Evolutionary conservation across 2,113 vertebrate genomes (phyloP).

Genomic region (Hyaena hyaena): DNA sequence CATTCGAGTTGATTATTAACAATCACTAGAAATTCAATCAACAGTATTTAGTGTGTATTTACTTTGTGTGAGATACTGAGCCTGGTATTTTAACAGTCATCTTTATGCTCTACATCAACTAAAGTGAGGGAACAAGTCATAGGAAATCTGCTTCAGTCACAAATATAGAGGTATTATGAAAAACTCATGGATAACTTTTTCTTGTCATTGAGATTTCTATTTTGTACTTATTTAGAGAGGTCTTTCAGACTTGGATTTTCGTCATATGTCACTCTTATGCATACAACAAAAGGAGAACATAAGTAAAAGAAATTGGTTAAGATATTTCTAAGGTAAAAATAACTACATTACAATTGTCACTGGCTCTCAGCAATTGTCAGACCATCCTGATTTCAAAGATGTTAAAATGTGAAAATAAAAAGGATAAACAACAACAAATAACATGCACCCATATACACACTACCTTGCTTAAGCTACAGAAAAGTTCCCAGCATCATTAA

Average conservation of each 20-base stretch:
- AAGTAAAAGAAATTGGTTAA: neutral
- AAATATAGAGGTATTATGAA: neutral
- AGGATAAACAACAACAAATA: neutral
- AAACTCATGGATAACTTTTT: neutral
- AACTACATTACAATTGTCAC: neutral
- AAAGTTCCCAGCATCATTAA: neutral
- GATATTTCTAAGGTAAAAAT: neutral
- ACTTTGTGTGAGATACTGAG: neutral
- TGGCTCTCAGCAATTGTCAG: neutral
- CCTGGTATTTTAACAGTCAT: neutral
- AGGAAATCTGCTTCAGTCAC: neutral
- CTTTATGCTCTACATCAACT: neutral
- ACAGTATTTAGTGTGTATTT: neutral
- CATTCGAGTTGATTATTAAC: neutral
- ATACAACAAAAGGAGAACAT: neutral
- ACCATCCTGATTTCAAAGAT: neutral
- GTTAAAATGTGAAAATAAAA: neutral
- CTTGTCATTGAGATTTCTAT: neutral
- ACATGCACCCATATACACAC: fast-evolving
- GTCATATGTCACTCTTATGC: neutral
- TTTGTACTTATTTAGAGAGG: neutral
- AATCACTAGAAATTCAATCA: neutral
- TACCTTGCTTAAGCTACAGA: neutral
- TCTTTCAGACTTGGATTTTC: neutral
- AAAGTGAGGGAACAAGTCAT: neutral